Percentiles rank a stretch among this genome's conserved stretches.
Conservation (phyloP, 2,888 invertebrate genomes). For the Lepidonotus clava region DNA sequence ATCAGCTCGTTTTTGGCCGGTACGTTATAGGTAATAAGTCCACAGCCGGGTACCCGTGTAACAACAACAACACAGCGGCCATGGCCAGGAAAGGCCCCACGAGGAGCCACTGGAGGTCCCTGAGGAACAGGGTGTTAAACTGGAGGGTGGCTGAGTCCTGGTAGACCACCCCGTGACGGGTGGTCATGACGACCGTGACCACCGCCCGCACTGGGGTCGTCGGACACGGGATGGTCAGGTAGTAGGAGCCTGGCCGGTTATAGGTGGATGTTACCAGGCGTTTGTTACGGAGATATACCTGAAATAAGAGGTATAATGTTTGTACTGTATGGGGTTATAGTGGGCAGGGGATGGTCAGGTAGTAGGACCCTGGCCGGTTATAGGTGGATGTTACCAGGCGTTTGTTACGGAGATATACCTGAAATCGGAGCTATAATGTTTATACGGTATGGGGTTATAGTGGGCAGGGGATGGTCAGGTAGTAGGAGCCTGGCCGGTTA, state of each 20-base stretch:
- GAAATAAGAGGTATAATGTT: background rate
- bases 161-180: slow-evolving; percentile 55
- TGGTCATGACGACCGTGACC: slow-evolving; percentile 57
- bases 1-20: slow-evolving; percentile 54
- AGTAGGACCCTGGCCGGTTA: slow-evolving; percentile 53
- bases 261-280: slow-evolving; percentile 42
- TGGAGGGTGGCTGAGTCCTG: slow-evolving; percentile 56
- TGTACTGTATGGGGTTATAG: background rate
- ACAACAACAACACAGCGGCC: slow-evolving; percentile 52
- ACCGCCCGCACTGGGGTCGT: slow-evolving; percentile 45
- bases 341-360: slow-evolving; percentile 50
- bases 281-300: slow-evolving; percentile 55
- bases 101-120: slow-evolving; percentile 60
- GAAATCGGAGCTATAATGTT: background rate
- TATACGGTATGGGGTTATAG: no score
- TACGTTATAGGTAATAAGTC: slow-evolving; percentile 60
- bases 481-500: slow-evolving; percentile 53
- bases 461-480: slow-evolving; percentile 51
- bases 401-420: slow-evolving; percentile 55
- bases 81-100: slow-evolving; percentile 57
- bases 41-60: slow-evolving; percentile 61
- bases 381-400: slow-evolving; percentile 42
- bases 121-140: slow-evolving; percentile 57
- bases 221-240: slow-evolving; percentile 51
- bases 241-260: slow-evolving; percentile 53